phyloP scores from a whole-genome alignment of 2,888 invertebrate genomes.

The Thereva unica region DNA sequence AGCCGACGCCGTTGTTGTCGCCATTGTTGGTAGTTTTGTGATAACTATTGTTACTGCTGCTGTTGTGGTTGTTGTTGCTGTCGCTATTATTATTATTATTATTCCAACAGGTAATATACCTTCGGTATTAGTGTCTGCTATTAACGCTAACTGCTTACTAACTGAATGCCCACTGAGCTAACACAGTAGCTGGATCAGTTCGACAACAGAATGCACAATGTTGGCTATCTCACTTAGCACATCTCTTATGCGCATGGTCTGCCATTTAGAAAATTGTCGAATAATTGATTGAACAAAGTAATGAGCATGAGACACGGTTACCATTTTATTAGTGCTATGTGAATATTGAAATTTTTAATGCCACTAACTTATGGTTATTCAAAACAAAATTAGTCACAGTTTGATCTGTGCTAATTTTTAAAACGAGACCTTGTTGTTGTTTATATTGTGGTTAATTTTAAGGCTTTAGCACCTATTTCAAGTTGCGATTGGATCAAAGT shows the following conservation, averaged over 20 bases:
- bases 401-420: conserved; percentile 14
- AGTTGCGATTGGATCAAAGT: too few species aligned
- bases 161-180: conserved; percentile 21
- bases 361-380: conserved; percentile 12
- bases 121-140: not conserved
- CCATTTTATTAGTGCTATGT: conserved; percentile 15
- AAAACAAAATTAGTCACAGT: conserved; percentile 10
- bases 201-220: conserved; percentile 29
- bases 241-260: conserved; percentile 47
- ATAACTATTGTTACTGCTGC: not conserved
- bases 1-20: conserved; percentile 39
- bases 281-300: conserved; percentile 46
- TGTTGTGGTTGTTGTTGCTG: conserved; percentile 12
- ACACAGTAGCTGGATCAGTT: conserved; percentile 20
- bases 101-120: too few species aligned
- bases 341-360: conserved; percentile 12
- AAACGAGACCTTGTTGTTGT: too few species aligned
- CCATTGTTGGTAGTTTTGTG: conserved; percentile 32
- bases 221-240: conserved; percentile 43
- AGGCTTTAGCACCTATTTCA: too few species aligned
- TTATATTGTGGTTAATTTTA: too few species aligned
- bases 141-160: conserved; percentile 37
- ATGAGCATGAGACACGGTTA: conserved; percentile 9
- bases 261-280: conserved; percentile 49
- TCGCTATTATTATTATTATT: not conserved